Evolutionary conservation across 1,140 invertebrate genomes (phyloP).

Genomic region (Brachionus paranguensis): DNA sequence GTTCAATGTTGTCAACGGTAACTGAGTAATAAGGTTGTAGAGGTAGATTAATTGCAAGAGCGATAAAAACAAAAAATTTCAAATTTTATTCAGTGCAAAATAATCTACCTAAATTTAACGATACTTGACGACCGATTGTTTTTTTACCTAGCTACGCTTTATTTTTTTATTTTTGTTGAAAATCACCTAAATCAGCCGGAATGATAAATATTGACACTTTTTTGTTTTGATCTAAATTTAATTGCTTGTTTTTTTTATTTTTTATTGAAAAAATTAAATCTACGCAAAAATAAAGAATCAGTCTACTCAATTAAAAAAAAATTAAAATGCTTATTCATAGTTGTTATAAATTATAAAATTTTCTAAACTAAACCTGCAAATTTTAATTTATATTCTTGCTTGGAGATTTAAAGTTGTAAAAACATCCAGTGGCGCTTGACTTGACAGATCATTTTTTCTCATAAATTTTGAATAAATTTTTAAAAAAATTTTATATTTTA

Average conservation of each 20-base stretch:
- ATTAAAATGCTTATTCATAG: background rate
- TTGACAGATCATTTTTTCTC: no score
- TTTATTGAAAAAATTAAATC: background rate
- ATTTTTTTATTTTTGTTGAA: background rate
- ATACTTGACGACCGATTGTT: conserved; percentile 1
- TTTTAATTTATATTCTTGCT: no score
- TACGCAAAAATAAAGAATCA: background rate
- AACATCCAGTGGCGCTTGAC: no score
- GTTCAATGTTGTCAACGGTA: conserved; percentile 30
- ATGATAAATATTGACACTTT: conserved; percentile 7
- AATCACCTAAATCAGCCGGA: background rate
- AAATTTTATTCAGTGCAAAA: background rate
- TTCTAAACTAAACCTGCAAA: background rate
- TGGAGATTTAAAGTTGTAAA: no score
- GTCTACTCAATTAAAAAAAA: background rate
- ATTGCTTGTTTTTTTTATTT: background rate
- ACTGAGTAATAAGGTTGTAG: background rate
- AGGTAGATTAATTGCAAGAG: conserved; percentile 7
- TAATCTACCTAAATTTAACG: background rate
- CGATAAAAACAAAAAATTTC: conserved; percentile 8
- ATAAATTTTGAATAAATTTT: no score
- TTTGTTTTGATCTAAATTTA: background rate
- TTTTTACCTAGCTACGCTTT: conserved; percentile 13
- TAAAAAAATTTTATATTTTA: no score
- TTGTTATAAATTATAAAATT: background rate